Evolutionary conservation across 2,888 invertebrate genomes (phyloP).

Genomic region (Stegophylla sp.): DNA sequence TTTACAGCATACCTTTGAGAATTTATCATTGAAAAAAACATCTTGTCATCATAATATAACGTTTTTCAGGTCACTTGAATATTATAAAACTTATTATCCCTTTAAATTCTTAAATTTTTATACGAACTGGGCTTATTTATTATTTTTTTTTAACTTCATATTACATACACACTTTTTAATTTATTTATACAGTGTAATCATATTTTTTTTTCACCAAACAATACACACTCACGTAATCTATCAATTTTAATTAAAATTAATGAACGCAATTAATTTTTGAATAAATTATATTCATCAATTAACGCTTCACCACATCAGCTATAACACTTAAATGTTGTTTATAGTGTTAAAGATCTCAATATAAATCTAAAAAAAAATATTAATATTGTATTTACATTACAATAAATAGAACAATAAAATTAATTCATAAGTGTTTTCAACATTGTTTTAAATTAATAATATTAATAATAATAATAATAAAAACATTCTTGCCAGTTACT

Average conservation of each 20-base stretch:
- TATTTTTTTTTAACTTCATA: constrained; percentile 1
- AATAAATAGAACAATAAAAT: constrained; percentile 11
- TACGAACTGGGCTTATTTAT: constrained; percentile 19
- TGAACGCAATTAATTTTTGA: neutral
- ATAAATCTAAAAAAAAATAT: too few species aligned
- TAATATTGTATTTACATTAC: neutral
- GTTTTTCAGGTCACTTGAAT: constrained; percentile 13
- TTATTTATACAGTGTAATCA: neutral
- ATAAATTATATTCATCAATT: neutral
- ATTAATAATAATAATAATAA: neutral
- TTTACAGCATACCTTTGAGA: neutral
- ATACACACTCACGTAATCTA: neutral
- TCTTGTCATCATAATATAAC: neutral
- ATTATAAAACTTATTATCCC: constrained; percentile 31
- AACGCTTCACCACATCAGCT: neutral
- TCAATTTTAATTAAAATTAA: constrained; percentile 7
- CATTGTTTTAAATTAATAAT: constrained; percentile 11
- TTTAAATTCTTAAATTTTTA: constrained; percentile 18
- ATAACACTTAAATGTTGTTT: too few species aligned
- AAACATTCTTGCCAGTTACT: neutral
- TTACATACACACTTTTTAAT: neutral
- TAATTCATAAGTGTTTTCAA: neutral
- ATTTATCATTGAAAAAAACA: neutral
- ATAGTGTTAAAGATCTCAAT: too few species aligned
- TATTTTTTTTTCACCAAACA: neutral